Percentiles rank a stretch among this genome's conserved stretches.
phyloP scores from a whole-genome alignment of 2,113 vertebrate species.

The Corythaeola cristata region DNA sequence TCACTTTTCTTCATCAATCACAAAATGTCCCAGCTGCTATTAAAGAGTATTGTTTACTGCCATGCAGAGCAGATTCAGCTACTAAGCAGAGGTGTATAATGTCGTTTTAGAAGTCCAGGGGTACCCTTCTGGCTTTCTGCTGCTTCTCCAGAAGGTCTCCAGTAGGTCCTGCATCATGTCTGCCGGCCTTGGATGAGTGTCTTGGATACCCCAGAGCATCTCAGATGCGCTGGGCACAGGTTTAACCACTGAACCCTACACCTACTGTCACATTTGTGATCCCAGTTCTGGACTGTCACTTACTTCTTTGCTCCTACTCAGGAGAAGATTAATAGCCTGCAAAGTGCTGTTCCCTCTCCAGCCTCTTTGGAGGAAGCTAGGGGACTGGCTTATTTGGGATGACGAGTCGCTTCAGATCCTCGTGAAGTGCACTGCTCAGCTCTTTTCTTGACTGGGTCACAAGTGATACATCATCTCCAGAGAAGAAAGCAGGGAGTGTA shows the following conservation, averaged over 20 bases:
- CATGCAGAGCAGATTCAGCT: background rate
- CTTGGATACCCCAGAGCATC: background rate
- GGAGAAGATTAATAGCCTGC: background rate
- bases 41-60: background rate
- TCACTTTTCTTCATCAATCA: background rate
- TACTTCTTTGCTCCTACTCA: background rate
- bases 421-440: background rate
- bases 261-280: background rate
- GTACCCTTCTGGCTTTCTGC: background rate
- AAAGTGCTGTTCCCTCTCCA: background rate
- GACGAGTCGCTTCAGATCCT: background rate
- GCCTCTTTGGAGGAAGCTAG: background rate
- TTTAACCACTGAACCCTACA: background rate
- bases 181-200: background rate
- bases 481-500: background rate
- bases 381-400: background rate
- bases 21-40: background rate
- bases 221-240: background rate
- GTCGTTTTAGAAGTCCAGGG: background rate
- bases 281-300: background rate
- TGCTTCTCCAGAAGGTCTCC: background rate
- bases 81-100: background rate
- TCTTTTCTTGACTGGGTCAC: background rate
- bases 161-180: background rate
- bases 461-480: background rate